A percentile compares a stretch with the other conserved stretches of the same genome.
Conservation (phyloP, 2,888 invertebrate genomes). For the Rhingia campestris region DNA sequence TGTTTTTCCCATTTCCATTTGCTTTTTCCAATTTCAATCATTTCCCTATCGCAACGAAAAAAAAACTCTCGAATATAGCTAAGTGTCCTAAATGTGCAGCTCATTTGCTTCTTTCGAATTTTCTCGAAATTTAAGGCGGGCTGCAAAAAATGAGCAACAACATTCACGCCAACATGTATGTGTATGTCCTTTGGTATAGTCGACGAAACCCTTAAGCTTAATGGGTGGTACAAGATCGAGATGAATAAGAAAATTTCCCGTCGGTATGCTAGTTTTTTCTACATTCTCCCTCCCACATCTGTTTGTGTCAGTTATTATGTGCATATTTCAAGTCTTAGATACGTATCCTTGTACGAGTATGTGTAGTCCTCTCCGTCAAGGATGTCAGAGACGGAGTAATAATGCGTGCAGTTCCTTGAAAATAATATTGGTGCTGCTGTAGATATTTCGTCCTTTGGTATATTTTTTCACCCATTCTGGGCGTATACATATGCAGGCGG, state of each 20-base stretch:
- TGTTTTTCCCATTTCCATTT: constrained; percentile 2
- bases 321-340: constrained; percentile 68
- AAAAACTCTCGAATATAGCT: not conserved
- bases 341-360: constrained; percentile 42
- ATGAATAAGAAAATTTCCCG: constrained; percentile 48
- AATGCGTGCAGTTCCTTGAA: constrained; percentile 68
- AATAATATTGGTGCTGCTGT: constrained; percentile 31
- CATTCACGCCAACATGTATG: not conserved
- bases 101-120: constrained; percentile 51
- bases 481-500: constrained; percentile 15
- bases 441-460: not conserved
- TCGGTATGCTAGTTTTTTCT: constrained; percentile 33
- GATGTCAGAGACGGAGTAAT: constrained; percentile 49
- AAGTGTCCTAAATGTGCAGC: constrained; percentile 65
- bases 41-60: constrained; percentile 24
- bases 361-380: not conserved
- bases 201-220: constrained; percentile 33
- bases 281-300: constrained; percentile 14
- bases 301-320: constrained; percentile 72
- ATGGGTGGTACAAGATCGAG: constrained; percentile 50
- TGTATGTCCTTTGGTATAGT: not conserved
- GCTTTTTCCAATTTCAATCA: constrained; percentile 54
- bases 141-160: constrained; percentile 20
- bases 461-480: constrained; percentile 10
- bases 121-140: not conserved